These are phyloP conservation scores for Phasia obesa DNA, from an alignment of 2,888 invertebrate species.

Conservation along the genomic window DNA sequence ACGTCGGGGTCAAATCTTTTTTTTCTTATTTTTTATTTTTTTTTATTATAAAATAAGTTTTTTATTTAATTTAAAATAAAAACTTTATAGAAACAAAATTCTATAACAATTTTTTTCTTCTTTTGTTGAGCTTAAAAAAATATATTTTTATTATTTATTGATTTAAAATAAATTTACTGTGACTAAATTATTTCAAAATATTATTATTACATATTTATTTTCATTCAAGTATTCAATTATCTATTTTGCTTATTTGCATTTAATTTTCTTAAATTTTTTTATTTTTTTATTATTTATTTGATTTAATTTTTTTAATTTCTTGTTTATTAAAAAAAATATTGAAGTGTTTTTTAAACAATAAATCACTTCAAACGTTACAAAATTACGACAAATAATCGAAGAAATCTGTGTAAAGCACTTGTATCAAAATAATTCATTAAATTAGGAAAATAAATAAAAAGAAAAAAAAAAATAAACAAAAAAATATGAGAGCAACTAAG, in stretches of 20 bases:
- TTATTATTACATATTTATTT: constrained; percentile 23
- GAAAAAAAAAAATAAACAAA: not conserved
- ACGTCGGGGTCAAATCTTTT: constrained; percentile 77
- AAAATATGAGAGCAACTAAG: no score
- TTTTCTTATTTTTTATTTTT: not conserved
- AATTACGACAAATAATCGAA: constrained; percentile 65
- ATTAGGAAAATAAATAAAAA: constrained; percentile 18
- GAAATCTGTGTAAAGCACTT: constrained; percentile 80
- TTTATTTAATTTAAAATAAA: not conserved
- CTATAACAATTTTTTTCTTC: no score
- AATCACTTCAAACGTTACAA: constrained; percentile 78
- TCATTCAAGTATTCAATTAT: constrained; percentile 37
- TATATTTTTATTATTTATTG: no score
- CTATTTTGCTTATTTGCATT: constrained; percentile 26
- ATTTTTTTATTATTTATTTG: no score
- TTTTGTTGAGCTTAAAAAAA: no score
- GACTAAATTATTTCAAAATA: constrained; percentile 5
- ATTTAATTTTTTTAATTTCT: constrained; percentile 12
- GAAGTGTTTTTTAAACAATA: constrained; percentile 78
- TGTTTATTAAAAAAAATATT: constrained; percentile 57
- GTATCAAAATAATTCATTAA: constrained; percentile 38
- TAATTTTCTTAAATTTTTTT: constrained; percentile 27
- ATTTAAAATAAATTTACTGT: no score
- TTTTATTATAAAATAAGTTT: not conserved
- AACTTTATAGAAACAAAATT: not conserved